Evolutionary conservation across 1,140 invertebrate genomes (phyloP).

Genomic region (Scaptomyza montana): DNA sequence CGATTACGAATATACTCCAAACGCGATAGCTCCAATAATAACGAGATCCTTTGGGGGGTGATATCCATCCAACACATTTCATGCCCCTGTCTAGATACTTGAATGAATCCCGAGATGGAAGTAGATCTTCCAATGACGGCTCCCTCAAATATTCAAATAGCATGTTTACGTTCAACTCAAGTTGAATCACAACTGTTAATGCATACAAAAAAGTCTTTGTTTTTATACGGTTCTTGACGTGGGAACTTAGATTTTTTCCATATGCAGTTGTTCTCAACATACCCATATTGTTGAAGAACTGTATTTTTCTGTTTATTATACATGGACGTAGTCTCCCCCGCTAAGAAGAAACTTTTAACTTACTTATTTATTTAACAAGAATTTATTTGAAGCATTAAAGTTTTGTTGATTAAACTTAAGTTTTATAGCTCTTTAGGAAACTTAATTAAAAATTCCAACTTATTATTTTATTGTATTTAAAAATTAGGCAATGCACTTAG

Average conservation of each 20-base stretch:
- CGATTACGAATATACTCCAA: neutral
- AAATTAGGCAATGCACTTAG: too few species aligned
- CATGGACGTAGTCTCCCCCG: too few species aligned
- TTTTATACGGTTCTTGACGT: constrained; percentile 10
- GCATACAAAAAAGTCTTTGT: too few species aligned
- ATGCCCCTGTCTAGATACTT: constrained; percentile 27
- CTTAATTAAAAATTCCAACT: too few species aligned
- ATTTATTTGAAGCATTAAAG: too few species aligned
- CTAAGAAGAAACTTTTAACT: too few species aligned
- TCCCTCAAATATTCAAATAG: constrained; percentile 18
- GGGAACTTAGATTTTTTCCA: constrained; percentile 7
- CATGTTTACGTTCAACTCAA: neutral
- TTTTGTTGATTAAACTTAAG: too few species aligned
- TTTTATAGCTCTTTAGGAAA: too few species aligned
- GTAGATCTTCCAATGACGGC: neutral
- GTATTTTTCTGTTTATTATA: too few species aligned
- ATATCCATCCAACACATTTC: constrained; percentile 31
- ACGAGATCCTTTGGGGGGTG: neutral
- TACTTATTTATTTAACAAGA: too few species aligned
- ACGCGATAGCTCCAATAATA: constrained; percentile 17
- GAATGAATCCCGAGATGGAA: constrained; percentile 26
- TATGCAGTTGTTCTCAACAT: constrained; percentile 26
- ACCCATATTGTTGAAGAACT: neutral
- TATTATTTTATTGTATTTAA: too few species aligned
- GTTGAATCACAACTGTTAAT: constrained; percentile 17